Evolutionary conservation across 37 sponge, comb jelly and placozoan genomes (phyloP), one percentile per base, ranked within the genome.

Genomic region (Ephydatia muelleri): DNA sequence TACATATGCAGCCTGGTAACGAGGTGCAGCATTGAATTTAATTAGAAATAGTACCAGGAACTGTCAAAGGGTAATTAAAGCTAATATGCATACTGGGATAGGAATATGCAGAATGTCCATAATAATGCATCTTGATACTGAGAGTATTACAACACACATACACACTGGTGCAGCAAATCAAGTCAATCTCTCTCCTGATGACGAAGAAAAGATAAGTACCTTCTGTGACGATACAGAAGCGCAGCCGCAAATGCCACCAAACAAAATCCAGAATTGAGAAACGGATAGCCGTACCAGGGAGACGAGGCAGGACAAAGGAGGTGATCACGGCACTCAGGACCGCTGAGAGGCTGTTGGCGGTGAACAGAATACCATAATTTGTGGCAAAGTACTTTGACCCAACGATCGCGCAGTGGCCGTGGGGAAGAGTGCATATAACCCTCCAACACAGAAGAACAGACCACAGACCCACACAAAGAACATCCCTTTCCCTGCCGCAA

Each of bases 391-490:
- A 86, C 48, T 86, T 66, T 43, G 76, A 81, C 14, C 95, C 95
- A 89, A 91, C 70, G 75, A 69, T 31, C 88, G 75, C 23, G 91
- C 91, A 36, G 81, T 81, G 33, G 88, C 91, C 0, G 91, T 87
- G 3, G 96, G 96, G 40, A 95, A 90, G 2, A 92, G 27, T 28
- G 91, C 88, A 49, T 77, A 89, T 33, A 49, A 81, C 34, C 98
- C 98, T 11, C 98, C 98, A 12, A 94, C 67, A 73, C 98, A 97
- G 84, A 94, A 93, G 90, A 90, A 93, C 27, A 97, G 83, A 33
- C 86, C 57, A 67, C 91, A 93, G 5, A 93, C 87, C 93, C 88
- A 97, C 1, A 94, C 48, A 32, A 89, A 87, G 82, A 70, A 92
- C 75, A 89, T 70, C 30, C 23, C 27, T 38, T 80, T 78, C 16